Conservation (phyloP, 2,797 vertebrate genomes). For the Tragopan temminckii region DNA sequence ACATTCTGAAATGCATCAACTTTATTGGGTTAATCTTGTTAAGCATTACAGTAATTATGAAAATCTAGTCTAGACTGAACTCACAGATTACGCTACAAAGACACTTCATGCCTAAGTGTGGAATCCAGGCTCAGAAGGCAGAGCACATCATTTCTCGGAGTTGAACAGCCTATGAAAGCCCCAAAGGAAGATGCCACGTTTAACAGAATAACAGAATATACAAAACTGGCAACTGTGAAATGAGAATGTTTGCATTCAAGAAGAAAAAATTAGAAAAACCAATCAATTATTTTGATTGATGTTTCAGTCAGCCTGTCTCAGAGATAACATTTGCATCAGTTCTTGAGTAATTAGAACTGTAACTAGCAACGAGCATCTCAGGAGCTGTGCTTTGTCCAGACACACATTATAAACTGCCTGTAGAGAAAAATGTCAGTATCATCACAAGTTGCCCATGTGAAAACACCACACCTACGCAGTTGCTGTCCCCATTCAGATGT, state of each 20-base stretch:
- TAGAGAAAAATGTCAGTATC: not conserved
- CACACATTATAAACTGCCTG: fast-evolving
- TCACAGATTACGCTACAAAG: not conserved
- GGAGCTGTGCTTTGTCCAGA: not conserved
- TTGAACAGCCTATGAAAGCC: not conserved
- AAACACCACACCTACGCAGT: not conserved
- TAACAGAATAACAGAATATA: constrained; percentile 42
- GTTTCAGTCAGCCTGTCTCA: not conserved
- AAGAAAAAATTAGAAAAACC: not conserved
- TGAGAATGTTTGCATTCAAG: not conserved
- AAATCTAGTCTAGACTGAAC: not conserved
- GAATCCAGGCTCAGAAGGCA: not conserved
- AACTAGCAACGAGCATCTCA: fast-evolving
- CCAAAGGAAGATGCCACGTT: not conserved
- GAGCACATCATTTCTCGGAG: not conserved
- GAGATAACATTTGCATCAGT: not conserved
- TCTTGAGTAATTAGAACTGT: not conserved
- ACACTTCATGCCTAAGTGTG: not conserved
- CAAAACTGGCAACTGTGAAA: not conserved
- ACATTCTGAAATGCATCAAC: not conserved
- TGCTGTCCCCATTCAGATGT: not conserved
- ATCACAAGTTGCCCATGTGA: not conserved
- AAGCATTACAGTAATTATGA: not conserved
- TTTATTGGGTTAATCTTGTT: not conserved
- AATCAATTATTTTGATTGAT: not conserved